Conservation (phyloP, 2,888 invertebrate genomes). For the Octodonta nipae region DNA sequence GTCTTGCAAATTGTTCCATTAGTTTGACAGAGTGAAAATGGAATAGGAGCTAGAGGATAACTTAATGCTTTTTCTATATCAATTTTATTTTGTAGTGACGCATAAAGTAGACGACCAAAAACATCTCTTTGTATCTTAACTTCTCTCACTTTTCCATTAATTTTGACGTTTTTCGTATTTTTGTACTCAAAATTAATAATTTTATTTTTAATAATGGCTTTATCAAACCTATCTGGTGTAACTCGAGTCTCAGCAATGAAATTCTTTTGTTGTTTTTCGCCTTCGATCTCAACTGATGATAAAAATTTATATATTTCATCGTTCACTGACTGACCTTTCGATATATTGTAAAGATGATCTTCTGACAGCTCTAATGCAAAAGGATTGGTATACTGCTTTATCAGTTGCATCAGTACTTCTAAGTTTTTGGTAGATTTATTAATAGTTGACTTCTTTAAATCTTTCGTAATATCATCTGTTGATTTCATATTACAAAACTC, state of each 20-base stretch:
- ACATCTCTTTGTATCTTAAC: slow-evolving; percentile 8
- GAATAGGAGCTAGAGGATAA: slow-evolving; percentile 17
- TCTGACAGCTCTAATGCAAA: slow-evolving; percentile 14
- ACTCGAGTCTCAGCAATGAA: slow-evolving; percentile 14
- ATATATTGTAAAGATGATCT: slow-evolving; percentile 17
- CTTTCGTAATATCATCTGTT: slow-evolving; percentile 15
- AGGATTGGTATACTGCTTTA: slow-evolving; percentile 17
- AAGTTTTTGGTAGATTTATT: slow-evolving; percentile 14
- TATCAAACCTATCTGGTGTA: slow-evolving; percentile 18
- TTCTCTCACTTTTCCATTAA: slow-evolving; percentile 18
- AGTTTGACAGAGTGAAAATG: slow-evolving; percentile 17
- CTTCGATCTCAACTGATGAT: slow-evolving; percentile 15
- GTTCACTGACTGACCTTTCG: slow-evolving; percentile 16
- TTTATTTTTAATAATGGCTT: slow-evolving; percentile 18
- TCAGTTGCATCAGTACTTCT: slow-evolving; percentile 9
- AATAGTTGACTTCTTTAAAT: slow-evolving; percentile 12
- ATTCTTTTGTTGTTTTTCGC: slow-evolving; percentile 13
- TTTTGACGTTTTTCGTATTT: slow-evolving; percentile 17
- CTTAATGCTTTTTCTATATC: slow-evolving; percentile 18
- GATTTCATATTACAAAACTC: slow-evolving; percentile 9
- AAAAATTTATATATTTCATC: slow-evolving; percentile 17
- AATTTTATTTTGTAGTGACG: no score
- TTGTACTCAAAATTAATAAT: slow-evolving; percentile 16
- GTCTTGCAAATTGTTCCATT: slow-evolving; percentile 19
- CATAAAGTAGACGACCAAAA: slow-evolving; percentile 8